These are phyloP conservation scores for Hemiprocne comata DNA, from an alignment of 2,113 vertebrate species.

Conservation along the genomic window DNA sequence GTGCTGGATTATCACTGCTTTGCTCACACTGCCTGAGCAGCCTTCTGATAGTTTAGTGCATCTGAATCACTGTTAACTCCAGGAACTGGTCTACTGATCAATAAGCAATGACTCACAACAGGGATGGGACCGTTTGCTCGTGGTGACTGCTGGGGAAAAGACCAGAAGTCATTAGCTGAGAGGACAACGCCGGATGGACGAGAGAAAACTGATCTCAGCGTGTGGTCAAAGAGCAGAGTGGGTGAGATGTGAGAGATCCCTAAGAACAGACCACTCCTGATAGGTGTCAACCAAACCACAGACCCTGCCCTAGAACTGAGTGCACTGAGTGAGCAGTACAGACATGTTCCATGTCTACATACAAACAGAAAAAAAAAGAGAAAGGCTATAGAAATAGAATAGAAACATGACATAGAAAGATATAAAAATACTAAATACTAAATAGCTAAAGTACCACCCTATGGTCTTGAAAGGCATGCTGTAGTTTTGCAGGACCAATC, in stretches of 20 bases:
- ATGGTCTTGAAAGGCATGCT: background rate
- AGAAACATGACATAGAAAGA: background rate
- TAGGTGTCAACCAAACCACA: background rate
- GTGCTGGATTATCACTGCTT: background rate
- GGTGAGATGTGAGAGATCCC: background rate
- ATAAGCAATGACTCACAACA: background rate
- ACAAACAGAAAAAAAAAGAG: background rate
- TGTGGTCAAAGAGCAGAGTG: background rate
- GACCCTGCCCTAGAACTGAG: background rate
- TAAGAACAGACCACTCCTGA: background rate
- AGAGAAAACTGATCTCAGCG: background rate
- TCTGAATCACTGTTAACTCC: fast-evolving
- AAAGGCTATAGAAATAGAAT: background rate
- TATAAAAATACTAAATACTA: background rate
- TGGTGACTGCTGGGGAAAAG: background rate
- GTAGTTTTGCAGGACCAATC: background rate
- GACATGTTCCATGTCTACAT: background rate
- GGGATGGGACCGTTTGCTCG: background rate
- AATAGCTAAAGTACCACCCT: background rate
- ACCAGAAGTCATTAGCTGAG: background rate
- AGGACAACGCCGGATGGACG: background rate
- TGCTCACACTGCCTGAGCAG: background rate
- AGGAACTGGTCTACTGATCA: background rate
- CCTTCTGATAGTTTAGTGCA: background rate
- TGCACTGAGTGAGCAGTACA: background rate